Conservation (phyloP, 2,113 vertebrate genomes). For the Brevimyrus niger region DNA sequence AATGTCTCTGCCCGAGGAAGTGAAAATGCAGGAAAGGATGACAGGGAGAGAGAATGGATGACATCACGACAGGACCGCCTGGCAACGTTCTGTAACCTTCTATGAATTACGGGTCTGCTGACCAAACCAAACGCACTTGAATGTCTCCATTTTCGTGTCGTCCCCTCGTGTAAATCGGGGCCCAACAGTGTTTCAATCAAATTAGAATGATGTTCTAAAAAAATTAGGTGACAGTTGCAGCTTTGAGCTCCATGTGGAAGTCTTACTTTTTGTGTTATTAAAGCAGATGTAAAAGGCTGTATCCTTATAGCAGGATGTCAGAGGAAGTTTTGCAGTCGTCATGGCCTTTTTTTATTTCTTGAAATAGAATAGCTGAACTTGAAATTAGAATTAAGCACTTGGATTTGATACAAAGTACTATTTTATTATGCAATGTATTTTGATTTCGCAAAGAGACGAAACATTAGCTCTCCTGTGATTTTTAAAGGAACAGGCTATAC, state of each 20-base stretch:
- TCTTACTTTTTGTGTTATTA: neutral
- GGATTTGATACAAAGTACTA: neutral
- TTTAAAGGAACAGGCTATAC: neutral
- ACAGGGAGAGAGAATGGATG: neutral
- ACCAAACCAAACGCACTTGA: conserved; percentile 2
- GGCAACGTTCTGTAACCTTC: neutral
- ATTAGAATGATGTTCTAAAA: neutral
- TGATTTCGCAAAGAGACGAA: neutral
- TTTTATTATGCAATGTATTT: neutral
- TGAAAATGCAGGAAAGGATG: neutral
- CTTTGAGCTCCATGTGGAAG: no score
- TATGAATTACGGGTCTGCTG: neutral
- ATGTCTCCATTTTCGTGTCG: neutral
- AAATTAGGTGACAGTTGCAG: neutral
- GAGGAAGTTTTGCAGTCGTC: neutral
- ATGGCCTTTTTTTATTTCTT: neutral
- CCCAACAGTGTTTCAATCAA: neutral
- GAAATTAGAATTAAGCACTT: neutral
- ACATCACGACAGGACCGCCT: neutral
- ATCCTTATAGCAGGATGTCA: neutral
- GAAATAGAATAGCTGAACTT: neutral
- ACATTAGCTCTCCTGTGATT: neutral
- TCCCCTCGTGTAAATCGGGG: neutral
- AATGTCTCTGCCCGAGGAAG: neutral
- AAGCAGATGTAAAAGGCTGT: neutral